Percentiles rank a stretch among this genome's conserved stretches.
Evolutionary conservation across 2,797 vertebrate species (phyloP).

Genomic region (Stomatorhinus walkeri): DNA sequence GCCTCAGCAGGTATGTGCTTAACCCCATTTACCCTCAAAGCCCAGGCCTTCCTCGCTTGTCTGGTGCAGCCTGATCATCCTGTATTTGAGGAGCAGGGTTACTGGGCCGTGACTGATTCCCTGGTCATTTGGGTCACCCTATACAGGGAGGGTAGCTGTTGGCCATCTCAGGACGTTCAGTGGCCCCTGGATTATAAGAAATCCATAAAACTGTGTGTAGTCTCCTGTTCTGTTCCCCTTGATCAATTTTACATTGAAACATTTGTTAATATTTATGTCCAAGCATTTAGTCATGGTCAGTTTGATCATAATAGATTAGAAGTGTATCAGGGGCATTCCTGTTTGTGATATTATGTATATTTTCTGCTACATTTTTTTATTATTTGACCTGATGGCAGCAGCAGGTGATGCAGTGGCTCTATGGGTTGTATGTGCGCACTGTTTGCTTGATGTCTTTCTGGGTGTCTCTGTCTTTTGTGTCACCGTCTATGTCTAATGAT

Average conservation of each 20-base stretch:
- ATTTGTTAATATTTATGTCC: background rate
- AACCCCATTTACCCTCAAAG: background rate
- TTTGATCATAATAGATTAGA: background rate
- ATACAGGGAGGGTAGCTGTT: too few relatives aligned
- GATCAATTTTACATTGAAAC: background rate
- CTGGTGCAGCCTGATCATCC: background rate
- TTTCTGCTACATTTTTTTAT: background rate
- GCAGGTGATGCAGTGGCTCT: background rate
- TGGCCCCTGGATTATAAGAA: background rate
- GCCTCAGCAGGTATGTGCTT: background rate
- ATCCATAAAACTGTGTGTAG: background rate
- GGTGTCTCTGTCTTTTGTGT: background rate
- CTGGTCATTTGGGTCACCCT: background rate
- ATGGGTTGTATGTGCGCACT: background rate
- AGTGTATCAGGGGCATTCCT: background rate
- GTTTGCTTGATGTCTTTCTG: background rate
- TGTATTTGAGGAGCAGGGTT: background rate
- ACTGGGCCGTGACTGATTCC: background rate
- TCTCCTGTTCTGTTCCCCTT: background rate
- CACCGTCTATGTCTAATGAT: background rate
- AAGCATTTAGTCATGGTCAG: background rate
- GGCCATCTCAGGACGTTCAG: background rate
- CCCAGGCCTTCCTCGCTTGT: background rate
- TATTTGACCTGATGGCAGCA: background rate
- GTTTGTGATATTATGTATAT: background rate